Conservation (phyloP, 1,140 invertebrate genomes). For the Dufourea novaeangliae region DNA sequence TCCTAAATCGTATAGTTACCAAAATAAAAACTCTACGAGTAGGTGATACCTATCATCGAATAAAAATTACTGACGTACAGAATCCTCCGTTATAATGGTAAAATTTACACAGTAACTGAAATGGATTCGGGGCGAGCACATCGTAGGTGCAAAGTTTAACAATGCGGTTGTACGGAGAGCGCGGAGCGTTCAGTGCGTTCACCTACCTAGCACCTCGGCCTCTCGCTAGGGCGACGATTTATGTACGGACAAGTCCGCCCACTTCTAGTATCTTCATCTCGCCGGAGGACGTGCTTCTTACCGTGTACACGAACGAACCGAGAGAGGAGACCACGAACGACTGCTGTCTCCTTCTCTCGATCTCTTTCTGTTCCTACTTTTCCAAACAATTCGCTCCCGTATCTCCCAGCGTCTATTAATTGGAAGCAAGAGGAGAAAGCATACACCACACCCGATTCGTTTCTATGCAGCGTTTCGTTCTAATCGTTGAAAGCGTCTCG, state of each 20-base stretch:
- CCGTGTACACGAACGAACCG: conserved; percentile 10
- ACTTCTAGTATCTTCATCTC: conserved; percentile 78
- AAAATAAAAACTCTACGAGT: too few species aligned
- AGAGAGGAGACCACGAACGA: conserved; percentile 33
- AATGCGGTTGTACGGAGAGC: conserved; percentile 51
- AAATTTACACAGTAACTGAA: too few species aligned
- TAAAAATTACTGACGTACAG: too few species aligned
- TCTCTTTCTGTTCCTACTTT: too few species aligned
- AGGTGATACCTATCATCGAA: too few species aligned
- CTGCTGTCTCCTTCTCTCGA: too few species aligned
- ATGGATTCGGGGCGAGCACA: conserved; percentile 36
- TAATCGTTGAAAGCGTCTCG: neutral
- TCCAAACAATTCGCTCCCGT: too few species aligned
- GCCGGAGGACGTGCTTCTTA: conserved; percentile 59
- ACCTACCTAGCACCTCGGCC: conserved; percentile 73
- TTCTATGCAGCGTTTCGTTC: neutral
- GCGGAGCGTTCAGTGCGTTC: conserved; percentile 63
- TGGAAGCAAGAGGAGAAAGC: too few species aligned
- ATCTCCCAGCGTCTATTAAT: too few species aligned
- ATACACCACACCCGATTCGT: too few species aligned
- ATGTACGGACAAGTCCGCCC: conserved; percentile 72
- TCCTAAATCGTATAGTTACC: too few species aligned
- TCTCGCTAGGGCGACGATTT: conserved; percentile 75
- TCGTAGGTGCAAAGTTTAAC: conserved; percentile 65
- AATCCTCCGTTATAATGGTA: too few species aligned